phyloP scores from a whole-genome alignment of 2,797 vertebrate species.

The Chelon auratus region DNA sequence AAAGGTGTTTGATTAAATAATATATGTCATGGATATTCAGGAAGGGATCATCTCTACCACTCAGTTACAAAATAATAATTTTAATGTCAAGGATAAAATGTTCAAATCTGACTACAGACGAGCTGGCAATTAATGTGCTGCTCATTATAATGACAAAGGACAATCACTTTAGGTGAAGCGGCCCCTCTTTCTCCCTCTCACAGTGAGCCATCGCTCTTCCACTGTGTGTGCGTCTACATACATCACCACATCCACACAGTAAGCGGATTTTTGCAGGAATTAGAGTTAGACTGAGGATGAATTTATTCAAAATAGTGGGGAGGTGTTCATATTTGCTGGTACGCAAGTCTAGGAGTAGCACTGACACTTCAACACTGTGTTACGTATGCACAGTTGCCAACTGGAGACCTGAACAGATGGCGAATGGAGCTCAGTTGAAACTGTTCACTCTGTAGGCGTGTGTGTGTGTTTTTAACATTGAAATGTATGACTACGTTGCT shows the following conservation, averaged over 20 bases:
- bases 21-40: not conserved
- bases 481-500: conserved; percentile 9
- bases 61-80: not conserved
- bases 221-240: not conserved
- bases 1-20: not conserved
- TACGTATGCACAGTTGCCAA: conserved; percentile 32
- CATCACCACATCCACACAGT: not conserved
- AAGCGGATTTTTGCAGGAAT: not conserved
- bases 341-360: conserved; percentile 6
- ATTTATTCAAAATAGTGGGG: conserved; percentile 21
- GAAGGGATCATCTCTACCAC: not conserved
- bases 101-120: not conserved
- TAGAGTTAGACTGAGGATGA: not conserved
- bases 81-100: not conserved
- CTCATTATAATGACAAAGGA: conserved; percentile 14
- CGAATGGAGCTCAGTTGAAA: conserved; percentile 23
- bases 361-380: conserved; percentile 52
- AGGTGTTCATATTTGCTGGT: conserved; percentile 23
- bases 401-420: conserved; percentile 56
- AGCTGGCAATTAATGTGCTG: not conserved
- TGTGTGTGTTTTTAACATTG: conserved; percentile 7
- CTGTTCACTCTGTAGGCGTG: conserved; percentile 8
- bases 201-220: not conserved
- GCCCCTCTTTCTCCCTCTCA: conserved; percentile 4
- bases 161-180: not conserved